A percentile compares a stretch with the other conserved stretches of the same genome.
Evolutionary conservation across 2,888 invertebrate species (phyloP).

Genomic region (Drosophila paramelanica): DNA sequence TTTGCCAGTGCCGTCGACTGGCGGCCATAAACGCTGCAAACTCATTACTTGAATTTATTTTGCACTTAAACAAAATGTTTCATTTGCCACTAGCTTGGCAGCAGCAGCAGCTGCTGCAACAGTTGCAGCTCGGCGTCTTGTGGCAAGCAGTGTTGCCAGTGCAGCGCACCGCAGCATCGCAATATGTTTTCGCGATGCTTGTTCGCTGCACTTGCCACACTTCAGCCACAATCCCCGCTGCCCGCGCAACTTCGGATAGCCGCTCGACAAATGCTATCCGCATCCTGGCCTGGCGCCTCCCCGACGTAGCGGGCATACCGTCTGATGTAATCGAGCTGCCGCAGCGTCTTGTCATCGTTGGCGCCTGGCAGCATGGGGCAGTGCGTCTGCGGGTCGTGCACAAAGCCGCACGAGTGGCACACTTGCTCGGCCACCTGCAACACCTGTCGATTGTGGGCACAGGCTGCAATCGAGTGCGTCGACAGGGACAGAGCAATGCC

Average conservation of each 20-base stretch:
- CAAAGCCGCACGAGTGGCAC: slow-evolving; percentile 52
- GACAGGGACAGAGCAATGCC: slow-evolving; percentile 18
- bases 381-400: slow-evolving; percentile 22
- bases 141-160: slow-evolving; percentile 27
- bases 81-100: slow-evolving; percentile 60
- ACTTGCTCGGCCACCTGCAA: slow-evolving; percentile 17
- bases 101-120: neutral
- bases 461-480: slow-evolving; percentile 41
- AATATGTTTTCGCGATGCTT: slow-evolving; percentile 5
- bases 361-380: slow-evolving; percentile 18
- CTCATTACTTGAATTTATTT: slow-evolving; percentile 81
- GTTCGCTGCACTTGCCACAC: slow-evolving; percentile 24
- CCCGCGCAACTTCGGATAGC: neutral
- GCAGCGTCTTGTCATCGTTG: neutral
- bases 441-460: slow-evolving; percentile 38
- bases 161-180: slow-evolving; percentile 3
- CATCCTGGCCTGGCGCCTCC: neutral
- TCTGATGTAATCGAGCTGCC: slow-evolving; percentile 28
- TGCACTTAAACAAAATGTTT: slow-evolving; percentile 81
- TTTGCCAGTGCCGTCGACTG: too few relatives aligned
- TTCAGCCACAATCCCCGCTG: neutral
- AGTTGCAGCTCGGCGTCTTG: slow-evolving; percentile 3
- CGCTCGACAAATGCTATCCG: neutral
- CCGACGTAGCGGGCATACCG: neutral
- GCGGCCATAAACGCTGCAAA: slow-evolving; percentile 66